Conservation (phyloP, 2,113 vertebrate species). For the Loxodonta africana region DNA sequence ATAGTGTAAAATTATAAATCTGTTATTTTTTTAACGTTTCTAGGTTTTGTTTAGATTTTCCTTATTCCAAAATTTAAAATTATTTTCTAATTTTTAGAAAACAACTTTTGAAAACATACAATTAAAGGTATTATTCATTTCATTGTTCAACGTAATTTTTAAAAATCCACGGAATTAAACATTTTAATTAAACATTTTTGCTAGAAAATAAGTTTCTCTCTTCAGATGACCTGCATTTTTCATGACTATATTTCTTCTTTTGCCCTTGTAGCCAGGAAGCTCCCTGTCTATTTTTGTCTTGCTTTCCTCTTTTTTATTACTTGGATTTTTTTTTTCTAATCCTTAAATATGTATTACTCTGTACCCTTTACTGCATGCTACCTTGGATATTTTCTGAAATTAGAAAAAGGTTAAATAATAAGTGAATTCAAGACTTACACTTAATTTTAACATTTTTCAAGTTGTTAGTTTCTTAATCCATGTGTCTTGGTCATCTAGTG, state of each 20-base stretch:
- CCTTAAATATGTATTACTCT: not conserved
- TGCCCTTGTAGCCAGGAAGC: not conserved
- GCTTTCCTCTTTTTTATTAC: not conserved
- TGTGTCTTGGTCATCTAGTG: too few species aligned
- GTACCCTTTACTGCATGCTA: not conserved
- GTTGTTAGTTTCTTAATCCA: not conserved
- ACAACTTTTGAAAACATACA: not conserved
- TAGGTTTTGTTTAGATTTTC: not conserved
- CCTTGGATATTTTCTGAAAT: not conserved
- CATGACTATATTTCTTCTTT: not conserved
- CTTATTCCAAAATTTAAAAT: not conserved
- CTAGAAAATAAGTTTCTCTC: not conserved
- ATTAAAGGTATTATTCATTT: not conserved
- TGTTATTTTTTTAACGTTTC: not conserved
- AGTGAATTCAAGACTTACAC: not conserved
- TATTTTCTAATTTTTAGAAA: constrained; percentile 17
- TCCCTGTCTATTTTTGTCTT: not conserved
- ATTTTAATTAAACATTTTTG: not conserved
- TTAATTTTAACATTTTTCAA: not conserved
- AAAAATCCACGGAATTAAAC: constrained; percentile 5
- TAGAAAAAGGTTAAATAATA: not conserved
- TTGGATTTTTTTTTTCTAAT: not conserved
- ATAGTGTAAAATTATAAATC: not conserved
- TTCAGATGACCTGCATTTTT: not conserved
- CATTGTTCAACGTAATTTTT: not conserved